Evolutionary conservation across 2,888 invertebrate species (phyloP).

Genomic region (Microctonus hyperodae): DNA sequence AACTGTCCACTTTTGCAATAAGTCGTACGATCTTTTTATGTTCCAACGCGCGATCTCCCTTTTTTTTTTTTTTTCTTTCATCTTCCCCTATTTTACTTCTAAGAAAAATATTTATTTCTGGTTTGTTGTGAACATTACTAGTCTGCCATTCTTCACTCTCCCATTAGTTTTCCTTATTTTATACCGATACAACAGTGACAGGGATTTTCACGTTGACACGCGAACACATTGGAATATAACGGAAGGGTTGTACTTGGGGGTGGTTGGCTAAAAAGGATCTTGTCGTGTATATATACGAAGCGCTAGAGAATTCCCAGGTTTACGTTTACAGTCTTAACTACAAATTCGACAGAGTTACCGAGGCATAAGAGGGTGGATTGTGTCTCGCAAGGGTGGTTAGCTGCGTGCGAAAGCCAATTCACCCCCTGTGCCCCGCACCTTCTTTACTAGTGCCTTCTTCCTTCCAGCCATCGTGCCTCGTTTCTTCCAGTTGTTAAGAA

Average conservation of each 20-base stretch:
- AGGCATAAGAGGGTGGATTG: conserved; percentile 58
- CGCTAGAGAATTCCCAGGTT: conserved; percentile 59
- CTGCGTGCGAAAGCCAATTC: conserved; percentile 53
- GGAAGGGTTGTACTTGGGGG: neutral
- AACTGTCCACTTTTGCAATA: conserved; percentile 44
- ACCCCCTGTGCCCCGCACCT: conserved; percentile 39
- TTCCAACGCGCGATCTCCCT: conserved; percentile 58
- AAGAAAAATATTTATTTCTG: conserved; percentile 18
- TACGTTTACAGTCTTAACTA: conserved; percentile 62
- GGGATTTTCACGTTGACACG: conserved; percentile 2
- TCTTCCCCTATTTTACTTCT: conserved; percentile 21
- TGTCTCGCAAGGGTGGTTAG: conserved; percentile 61
- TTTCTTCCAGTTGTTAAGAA: conserved; percentile 61
- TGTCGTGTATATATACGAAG: conserved; percentile 28
- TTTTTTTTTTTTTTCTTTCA: conserved; percentile 43
- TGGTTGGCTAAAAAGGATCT: conserved; percentile 40
- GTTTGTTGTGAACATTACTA: neutral
- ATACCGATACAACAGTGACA: conserved; percentile 4
- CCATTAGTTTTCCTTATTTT: neutral
- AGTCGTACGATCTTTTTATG: conserved; percentile 61
- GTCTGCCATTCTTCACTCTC: neutral
- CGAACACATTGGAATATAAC: neutral
- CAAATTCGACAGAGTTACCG: conserved; percentile 63
- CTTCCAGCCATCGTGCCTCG: neutral
- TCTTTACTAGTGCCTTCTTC: conserved; percentile 23